phyloP scores from a whole-genome alignment of 92 coral and sea anemone genomes.

The Montipora capitata region DNA sequence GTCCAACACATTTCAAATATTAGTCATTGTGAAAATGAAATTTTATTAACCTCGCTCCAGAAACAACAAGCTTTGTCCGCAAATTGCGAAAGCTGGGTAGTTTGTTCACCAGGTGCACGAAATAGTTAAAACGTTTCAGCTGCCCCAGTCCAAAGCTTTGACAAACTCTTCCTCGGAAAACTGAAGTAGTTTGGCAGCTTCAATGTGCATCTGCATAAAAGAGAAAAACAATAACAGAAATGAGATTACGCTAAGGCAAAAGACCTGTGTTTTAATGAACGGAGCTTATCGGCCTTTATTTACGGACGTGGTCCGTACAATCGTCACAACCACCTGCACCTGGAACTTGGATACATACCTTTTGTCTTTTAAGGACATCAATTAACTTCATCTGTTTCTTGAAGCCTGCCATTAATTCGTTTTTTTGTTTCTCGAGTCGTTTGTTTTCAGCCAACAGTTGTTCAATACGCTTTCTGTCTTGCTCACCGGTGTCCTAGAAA shows the following conservation, averaged over 20 bases:
- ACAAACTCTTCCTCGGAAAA: slow-evolving; percentile 98
- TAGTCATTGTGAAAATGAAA: too few species aligned
- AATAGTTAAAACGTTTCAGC: slow-evolving; percentile 26
- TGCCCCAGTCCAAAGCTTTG: slow-evolving; percentile 99
- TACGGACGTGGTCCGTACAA: too few species aligned
- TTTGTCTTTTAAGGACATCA: slow-evolving; percentile 95
- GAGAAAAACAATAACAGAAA: background rate
- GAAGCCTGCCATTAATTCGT: slow-evolving; percentile 97
- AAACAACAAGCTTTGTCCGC: background rate
- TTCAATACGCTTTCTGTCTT: slow-evolving; percentile 90
- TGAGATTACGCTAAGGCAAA: background rate
- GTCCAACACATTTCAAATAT: too few species aligned
- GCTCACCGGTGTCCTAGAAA: slow-evolving; percentile 92
- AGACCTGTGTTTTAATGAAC: too few species aligned
- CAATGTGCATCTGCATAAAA: slow-evolving; percentile 92
- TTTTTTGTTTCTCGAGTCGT: slow-evolving; percentile 96
- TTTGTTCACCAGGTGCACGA: background rate
- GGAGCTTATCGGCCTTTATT: background rate
- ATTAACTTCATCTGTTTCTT: slow-evolving; percentile 99
- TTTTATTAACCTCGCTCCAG: too few species aligned
- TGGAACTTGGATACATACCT: slow-evolving; percentile 56
- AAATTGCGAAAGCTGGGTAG: background rate
- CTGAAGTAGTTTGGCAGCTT: slow-evolving; percentile 95
- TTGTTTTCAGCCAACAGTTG: slow-evolving; percentile 95
- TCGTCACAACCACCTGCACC: too few species aligned